phyloP scores from a whole-genome alignment of 2,797 vertebrate species.

The Phyllotis vaccarum region DNA sequence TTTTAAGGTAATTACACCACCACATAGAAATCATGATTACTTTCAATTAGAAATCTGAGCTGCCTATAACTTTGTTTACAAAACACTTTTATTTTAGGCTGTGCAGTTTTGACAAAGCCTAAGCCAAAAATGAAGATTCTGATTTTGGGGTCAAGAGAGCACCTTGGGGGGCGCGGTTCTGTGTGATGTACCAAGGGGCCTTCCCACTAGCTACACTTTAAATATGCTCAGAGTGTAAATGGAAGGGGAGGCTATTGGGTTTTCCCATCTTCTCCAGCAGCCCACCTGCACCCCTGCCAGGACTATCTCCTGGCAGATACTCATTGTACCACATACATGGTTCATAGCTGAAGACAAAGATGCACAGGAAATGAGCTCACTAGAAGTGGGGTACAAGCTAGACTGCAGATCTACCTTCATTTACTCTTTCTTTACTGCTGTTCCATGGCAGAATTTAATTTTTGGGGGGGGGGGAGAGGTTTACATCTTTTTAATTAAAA shows the following conservation, averaged over 20 bases:
- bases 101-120: background rate
- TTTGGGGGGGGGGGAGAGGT: background rate
- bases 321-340: background rate
- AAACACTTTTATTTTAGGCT: conserved; percentile 62
- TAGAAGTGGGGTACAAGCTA: background rate
- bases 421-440: background rate
- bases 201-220: background rate
- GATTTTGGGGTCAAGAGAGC: background rate
- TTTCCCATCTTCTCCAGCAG: background rate
- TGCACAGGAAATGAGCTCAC: background rate
- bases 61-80: conserved; percentile 83
- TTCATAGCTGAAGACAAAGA: background rate
- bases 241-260: background rate
- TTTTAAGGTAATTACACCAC: conserved; percentile 88
- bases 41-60: conserved; percentile 85
- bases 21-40: conserved; percentile 88
- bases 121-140: background rate
- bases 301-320: background rate
- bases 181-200: fast-evolving
- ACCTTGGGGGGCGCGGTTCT: background rate
- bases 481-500: background rate
- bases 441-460: conserved; percentile 30
- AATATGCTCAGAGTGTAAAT: background rate
- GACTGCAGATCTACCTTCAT: background rate
- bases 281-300: too few species aligned